A percentile compares a stretch with the other conserved stretches of the same genome.
These are phyloP conservation scores for Elgaria multicarinata DNA, from an alignment of 2,113 vertebrate genomes.

Conservation along the genomic window DNA sequence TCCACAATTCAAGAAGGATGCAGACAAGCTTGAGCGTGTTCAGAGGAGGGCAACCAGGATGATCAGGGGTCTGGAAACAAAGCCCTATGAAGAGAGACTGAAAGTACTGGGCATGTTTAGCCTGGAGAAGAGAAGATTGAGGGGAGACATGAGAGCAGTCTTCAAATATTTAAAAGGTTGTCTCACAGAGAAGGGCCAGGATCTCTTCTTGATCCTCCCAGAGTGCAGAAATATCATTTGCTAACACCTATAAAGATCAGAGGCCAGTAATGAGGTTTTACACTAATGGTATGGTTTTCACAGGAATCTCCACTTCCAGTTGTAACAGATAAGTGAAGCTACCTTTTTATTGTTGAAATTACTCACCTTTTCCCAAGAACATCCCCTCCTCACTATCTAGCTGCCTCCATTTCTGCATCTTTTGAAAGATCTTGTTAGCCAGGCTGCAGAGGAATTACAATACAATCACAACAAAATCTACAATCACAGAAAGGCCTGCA, in stretches of 20 bases:
- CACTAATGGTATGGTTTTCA: slow-evolving; percentile 63
- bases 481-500: no score
- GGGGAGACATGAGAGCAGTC: no score
- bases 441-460: slow-evolving; percentile 23
- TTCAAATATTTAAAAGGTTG: no score
- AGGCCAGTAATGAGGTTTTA: slow-evolving; percentile 24
- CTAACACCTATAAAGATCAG: slow-evolving; percentile 68
- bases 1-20: no score
- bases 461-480: background rate
- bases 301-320: slow-evolving; percentile 61
- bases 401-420: slow-evolving; percentile 4
- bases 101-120: no score
- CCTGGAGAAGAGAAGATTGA: no score
- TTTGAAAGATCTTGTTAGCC: slow-evolving; percentile 17
- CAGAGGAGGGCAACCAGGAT: no score
- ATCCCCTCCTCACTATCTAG: background rate
- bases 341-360: slow-evolving; percentile 57
- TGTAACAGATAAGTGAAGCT: slow-evolving; percentile 59
- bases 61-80: no score
- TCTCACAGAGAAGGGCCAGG: no score
- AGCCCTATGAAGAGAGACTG: no score
- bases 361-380: slow-evolving; percentile 51
- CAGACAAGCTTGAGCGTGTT: no score
- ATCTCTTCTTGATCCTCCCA: no score
- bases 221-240: slow-evolving; percentile 47